Conservation (phyloP, 2,113 vertebrate species). For the zebrafish (Danio rerio) region GRCz12tu NC_133181.1:14116001-14116500, state of each 20-base stretch:
- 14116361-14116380: constrained; percentile 97
- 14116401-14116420: background rate
- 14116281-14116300: constrained; percentile 79
- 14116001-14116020: constrained; percentile 53
- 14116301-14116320: constrained; percentile 97
- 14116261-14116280: constrained; percentile 96
- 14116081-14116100: constrained; percentile 9
- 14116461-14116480: too few relatives aligned
- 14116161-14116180: background rate
- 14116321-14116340: constrained; percentile 96
- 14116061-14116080: constrained; percentile 29
- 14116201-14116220: background rate
- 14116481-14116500: too few relatives aligned
- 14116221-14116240: background rate
- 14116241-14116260: constrained; percentile 76
- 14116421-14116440: too few relatives aligned
- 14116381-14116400: background rate
- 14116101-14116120: background rate
- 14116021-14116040: constrained; percentile 26
- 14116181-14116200: background rate
- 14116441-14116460: too few relatives aligned
- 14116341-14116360: constrained; percentile 94
- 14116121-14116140: constrained; percentile 22
- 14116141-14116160: background rate
- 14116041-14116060: background rate